phyloP scores from a whole-genome alignment of 2,797 vertebrate species.

The Moxostoma hubbsi region DNA sequence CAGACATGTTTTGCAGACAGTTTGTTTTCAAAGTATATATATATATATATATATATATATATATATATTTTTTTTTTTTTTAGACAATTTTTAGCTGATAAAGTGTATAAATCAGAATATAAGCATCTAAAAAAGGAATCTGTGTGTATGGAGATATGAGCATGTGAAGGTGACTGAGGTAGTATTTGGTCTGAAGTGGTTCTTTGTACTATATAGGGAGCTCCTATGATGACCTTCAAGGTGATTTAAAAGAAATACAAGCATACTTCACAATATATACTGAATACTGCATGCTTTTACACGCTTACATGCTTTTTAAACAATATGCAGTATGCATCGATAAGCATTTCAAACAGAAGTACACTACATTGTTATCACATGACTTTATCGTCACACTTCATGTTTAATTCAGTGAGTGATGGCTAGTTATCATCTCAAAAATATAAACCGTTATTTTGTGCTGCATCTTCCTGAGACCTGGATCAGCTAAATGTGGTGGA shows the following conservation, averaged over 20 bases:
- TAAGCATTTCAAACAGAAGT: no score
- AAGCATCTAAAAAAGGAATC: conserved; percentile 36
- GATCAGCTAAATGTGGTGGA: no score
- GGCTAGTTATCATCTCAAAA: no score
- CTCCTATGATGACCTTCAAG: not conserved
- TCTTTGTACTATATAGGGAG: not conserved
- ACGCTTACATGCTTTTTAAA: no score
- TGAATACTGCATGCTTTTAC: not conserved
- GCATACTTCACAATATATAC: not conserved
- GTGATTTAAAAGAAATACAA: not conserved
- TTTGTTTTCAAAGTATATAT: no score
- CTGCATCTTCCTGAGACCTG: no score
- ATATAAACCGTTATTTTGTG: no score
- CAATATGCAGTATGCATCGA: not conserved
- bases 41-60: no score
- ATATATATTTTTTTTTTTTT: not conserved
- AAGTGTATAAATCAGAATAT: not conserved
- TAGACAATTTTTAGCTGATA: conserved; percentile 30
- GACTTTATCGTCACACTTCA: no score
- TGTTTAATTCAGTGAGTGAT: no score
- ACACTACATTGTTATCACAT: not conserved
- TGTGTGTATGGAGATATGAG: conserved; percentile 42
- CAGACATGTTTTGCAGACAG: not conserved
- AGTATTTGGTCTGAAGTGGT: not conserved
- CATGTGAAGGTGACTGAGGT: conserved; percentile 43